A percentile compares a stretch with the other conserved stretches of the same genome.
Evolutionary conservation across 1,140 invertebrate genomes (phyloP).

Genomic region (Achatina immaculata): DNA sequence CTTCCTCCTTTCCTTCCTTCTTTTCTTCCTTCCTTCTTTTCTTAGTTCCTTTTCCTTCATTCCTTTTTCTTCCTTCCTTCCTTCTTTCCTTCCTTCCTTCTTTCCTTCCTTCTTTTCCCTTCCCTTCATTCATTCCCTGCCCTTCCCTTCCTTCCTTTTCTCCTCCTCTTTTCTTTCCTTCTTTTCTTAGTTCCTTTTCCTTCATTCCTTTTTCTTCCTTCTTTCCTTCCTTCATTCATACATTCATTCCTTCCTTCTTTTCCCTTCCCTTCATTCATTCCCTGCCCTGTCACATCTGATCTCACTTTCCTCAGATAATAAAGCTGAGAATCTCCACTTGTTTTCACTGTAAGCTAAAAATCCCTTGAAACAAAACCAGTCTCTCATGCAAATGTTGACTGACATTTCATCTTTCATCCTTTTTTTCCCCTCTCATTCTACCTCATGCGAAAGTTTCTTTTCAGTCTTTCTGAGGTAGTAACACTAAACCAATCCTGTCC

Average conservation of each 20-base stretch:
- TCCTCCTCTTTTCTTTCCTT: background rate
- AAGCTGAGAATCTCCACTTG: no score
- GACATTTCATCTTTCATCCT: no score
- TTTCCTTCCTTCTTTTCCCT: background rate
- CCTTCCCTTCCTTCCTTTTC: slow-evolving; percentile 4
- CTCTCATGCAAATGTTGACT: no score
- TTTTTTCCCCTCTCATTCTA: no score
- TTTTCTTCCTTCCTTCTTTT: background rate
- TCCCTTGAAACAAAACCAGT: no score
- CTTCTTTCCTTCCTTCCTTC: background rate
- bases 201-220: background rate
- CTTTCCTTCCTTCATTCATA: background rate
- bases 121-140: background rate
- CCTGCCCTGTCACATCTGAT: no score
- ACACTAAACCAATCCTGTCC: no score
- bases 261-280: background rate
- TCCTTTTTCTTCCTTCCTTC: background rate
- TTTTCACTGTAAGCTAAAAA: no score
- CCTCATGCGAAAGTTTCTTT: no score
- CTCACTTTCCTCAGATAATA: no score
- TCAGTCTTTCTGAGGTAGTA: no score
- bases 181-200: background rate
- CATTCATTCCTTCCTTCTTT: no score
- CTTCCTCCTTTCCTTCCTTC: background rate
- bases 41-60: background rate